Evolutionary conservation across 23 tunicate species (phyloP).

Genomic region (Clavelina lepadiformis): DNA sequence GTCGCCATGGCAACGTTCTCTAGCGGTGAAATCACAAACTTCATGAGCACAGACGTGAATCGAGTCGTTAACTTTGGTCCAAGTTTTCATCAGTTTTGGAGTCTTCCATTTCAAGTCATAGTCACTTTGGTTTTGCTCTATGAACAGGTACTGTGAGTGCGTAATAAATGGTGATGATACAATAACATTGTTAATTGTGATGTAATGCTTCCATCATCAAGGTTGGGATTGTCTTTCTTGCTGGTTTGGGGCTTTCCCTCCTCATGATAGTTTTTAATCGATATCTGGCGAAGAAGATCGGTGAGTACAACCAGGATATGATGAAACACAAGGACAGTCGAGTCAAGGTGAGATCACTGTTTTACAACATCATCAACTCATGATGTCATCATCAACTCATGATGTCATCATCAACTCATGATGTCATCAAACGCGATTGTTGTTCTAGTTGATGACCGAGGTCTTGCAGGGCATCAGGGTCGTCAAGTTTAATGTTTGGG

Average conservation of each 20-base stretch:
- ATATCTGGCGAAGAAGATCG: slow-evolving; percentile 77
- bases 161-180: neutral
- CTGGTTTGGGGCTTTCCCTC: slow-evolving; percentile 76
- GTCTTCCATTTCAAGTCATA: slow-evolving; percentile 92
- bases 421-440: neutral
- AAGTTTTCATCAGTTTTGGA: slow-evolving; percentile 98
- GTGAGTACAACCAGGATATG: slow-evolving; percentile 69
- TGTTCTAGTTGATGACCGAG: slow-evolving; percentile 76
- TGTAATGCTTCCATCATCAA: slow-evolving; percentile 1
- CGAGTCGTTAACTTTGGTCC: slow-evolving; percentile 75
- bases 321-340: slow-evolving; percentile 82
- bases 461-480: slow-evolving; percentile 69
- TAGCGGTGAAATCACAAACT: slow-evolving; percentile 92
- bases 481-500: slow-evolving; percentile 86
- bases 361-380: no score
- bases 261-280: slow-evolving; percentile 92
- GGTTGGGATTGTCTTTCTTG: slow-evolving; percentile 85
- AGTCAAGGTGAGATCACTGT: slow-evolving; percentile 40
- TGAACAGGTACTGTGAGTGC: slow-evolving; percentile 37
- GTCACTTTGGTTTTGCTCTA: slow-evolving; percentile 73
- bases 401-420: neutral
- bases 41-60: slow-evolving; percentile 95
- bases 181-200: neutral
- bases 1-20: slow-evolving; percentile 38
- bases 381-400: no score